Base-by-base conservation (phyloP, 2,113 vertebrate species). In the Antigone vipio region DNA sequence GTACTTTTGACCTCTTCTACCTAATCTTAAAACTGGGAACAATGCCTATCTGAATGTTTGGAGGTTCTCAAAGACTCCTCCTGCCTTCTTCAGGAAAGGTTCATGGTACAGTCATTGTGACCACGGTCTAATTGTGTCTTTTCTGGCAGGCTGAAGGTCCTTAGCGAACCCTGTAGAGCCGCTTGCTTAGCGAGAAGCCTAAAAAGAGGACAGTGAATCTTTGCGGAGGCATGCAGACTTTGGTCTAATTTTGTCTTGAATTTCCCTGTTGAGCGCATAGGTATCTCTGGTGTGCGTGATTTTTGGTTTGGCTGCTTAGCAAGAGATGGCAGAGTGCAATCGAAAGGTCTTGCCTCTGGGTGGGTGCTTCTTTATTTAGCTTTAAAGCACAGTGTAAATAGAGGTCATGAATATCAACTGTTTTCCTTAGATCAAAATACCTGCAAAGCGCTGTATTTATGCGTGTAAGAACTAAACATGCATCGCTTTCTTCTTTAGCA, bases 291-390 rank as follows among this genome's bases (percentile, higher is more conserved):
- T 4, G 84, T 19, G 55, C 64, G 69, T 81, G 76, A 68, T 30
- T 80, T 44, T 64, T 40, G 86, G 89, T 86, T 95, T 92, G 95
- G 80, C 86, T 78, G 87, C 73, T 85, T 68, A 87, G 96, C 52
- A 12, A 26, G 94, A 44, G 66, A 23, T 12, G 62, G 40, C 72
- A 14, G 72, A 62, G 55, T 17, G 85, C 82, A 21, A 9, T 53
- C 24, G 0, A 52, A 42, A 90, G 76, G n/a, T 89, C 69, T 79
- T 72, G 84, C 69, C 69, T 82, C 74, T 34, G 80, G 73, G 32
- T 72, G 77, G 86, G 19, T 85, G 89, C 55, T 76, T 68, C 84
- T 73, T 86, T 68, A 62, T 95, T 91, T 91, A 82, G 85, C 89
- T 97, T 83, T 60, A 26, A 52, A 74, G 64, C 9, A 40, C 45